phyloP scores from a whole-genome alignment of 2,113 vertebrate species.

The Leptobrachium ailaonicum region DNA sequence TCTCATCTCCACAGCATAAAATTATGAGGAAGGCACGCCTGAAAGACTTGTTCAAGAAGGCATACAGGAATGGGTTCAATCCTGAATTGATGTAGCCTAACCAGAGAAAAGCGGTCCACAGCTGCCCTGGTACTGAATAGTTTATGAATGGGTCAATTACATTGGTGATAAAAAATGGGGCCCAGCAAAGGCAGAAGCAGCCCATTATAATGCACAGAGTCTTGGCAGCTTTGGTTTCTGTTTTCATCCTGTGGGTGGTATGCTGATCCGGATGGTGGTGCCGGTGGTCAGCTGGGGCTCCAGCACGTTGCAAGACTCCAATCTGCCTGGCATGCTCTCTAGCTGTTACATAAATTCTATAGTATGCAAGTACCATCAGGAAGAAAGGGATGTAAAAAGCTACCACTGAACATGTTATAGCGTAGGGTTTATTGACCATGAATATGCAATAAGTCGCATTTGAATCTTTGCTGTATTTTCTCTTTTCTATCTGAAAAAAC shows the following conservation, averaged over 20 bases:
- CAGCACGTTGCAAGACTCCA: slow-evolving; percentile 84
- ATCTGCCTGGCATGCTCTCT: slow-evolving; percentile 92
- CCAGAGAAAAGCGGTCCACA: slow-evolving; percentile 96
- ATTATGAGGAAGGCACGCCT: slow-evolving; percentile 98
- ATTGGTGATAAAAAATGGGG: slow-evolving; percentile 95
- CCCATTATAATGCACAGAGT: slow-evolving; percentile 98
- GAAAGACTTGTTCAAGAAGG: slow-evolving; percentile 98
- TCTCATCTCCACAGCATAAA: slow-evolving; percentile 91
- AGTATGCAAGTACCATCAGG: slow-evolving; percentile 97
- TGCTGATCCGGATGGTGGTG: slow-evolving; percentile 81
- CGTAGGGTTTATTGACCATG: slow-evolving; percentile 98
- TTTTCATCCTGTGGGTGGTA: slow-evolving; percentile 90
- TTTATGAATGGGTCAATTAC: slow-evolving; percentile 94
- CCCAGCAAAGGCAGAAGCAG: slow-evolving; percentile 98
- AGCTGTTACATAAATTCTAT: slow-evolving; percentile 94
- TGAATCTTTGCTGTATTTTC: slow-evolving; percentile 76
- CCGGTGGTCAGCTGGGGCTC: slow-evolving; percentile 67
- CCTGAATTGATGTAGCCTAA: slow-evolving; percentile 99
- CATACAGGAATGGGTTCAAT: slow-evolving; percentile 97
- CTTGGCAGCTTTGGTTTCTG: slow-evolving; percentile 96
- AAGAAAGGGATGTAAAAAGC: slow-evolving; percentile 96
- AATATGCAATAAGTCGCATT: slow-evolving; percentile 94
- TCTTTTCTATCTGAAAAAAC: slow-evolving; percentile 80
- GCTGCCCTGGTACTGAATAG: slow-evolving; percentile 85
- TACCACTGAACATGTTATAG: slow-evolving; percentile 95